Evolutionary conservation across 2,888 invertebrate species (phyloP), one percentile per base, ranked within the genome.

Genomic region (Phytoseiulus persimilis): DNA sequence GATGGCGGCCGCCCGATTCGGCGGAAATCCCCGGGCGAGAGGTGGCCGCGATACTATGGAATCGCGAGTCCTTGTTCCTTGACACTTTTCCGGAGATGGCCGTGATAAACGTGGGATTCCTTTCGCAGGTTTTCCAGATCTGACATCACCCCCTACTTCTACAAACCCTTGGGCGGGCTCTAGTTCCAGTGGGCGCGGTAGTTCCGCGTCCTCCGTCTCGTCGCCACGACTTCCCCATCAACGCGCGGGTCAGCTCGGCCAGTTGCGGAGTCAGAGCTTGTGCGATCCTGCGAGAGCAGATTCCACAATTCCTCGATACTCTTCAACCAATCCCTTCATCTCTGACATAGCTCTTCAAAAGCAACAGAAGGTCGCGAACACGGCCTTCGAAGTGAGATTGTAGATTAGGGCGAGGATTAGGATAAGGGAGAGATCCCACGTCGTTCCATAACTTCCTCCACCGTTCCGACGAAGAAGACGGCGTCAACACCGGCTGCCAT

Each of bases 371-470:
- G 87, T 31, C 32, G 23, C 2, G 28, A n/a, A 87, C n/a, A 87
- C 87, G 6, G 87, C 33, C 87, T 87, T 87, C 33, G 87, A 87
- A 87, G 87, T 87, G 87, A 87, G 87, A 87, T 87, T 87, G 87
- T 87, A 87, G 87, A 87, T 87, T 87, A 87, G 87, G 5, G 6
- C 32, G 31, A 31, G n/a, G 87, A 65, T 65, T 65, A 65, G 65
- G 28, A 23, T 14, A 18, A 14, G 6, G 46, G 14, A 46, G 14
- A 46, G 6, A 46, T 46, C 14, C 46, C 46, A 46, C 18, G 28
- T 65, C 65, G 23, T 65, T 65, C 65, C 65, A 23, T 65, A 65
- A 28, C 65, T 65, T 28, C 65, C 65, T 65, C 9, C 18, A 65
- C 65, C 18, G 1, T 14, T 28, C 28, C 18, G 65, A 65, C 65